Evolutionary conservation across 2,113 vertebrate genomes (phyloP), one percentile per base, ranked within the genome.

Genomic region (Anarhynchus alexandrinus): DNA sequence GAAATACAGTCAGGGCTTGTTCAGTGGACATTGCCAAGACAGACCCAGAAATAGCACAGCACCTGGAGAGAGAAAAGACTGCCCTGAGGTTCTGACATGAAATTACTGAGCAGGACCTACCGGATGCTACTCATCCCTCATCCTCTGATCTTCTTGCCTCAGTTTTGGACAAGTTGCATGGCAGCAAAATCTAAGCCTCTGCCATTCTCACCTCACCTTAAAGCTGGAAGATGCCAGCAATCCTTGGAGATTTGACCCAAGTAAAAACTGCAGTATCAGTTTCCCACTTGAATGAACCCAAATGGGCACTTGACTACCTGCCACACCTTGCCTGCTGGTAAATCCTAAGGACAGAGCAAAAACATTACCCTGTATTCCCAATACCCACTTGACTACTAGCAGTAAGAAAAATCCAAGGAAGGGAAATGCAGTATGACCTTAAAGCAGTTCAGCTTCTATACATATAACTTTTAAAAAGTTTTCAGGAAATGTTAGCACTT

Each of bases 1-100:
- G 95, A 96, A 97, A 96, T 55, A 95, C n/a, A 96, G 93, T 96
- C 97, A 96, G 51, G 64, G 62, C 59, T 96, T 94, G 82, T 95
- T 95, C 67, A 85, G 84, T 74, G 87, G 94, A 93, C 87, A 57
- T 55, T 86, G 87, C 27, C 22, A 72, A 88, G 81, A 91, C 78
- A 93, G 70, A 85, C 13, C n/a, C 52, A 93, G 70, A 95, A 97
- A 96, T 73, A 94, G 94, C n/a, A 94, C 45, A 85, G 74, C 93
- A 95, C 96, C 89, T 95, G 94, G 74, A 95, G 43, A 96, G 32
- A 80, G 26, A 74, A 82, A 82, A 93, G 12, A 64, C 32, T 58
- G 38, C 47, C 67, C 54, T 54, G 36, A 88, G 62, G 58, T 91
- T 85, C 40, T 90, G 71, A 80, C 22, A 40, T 40, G 10, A 82